phyloP scores from a whole-genome alignment of 1,140 invertebrate species.

The Neotoxoptera formosana region DNA sequence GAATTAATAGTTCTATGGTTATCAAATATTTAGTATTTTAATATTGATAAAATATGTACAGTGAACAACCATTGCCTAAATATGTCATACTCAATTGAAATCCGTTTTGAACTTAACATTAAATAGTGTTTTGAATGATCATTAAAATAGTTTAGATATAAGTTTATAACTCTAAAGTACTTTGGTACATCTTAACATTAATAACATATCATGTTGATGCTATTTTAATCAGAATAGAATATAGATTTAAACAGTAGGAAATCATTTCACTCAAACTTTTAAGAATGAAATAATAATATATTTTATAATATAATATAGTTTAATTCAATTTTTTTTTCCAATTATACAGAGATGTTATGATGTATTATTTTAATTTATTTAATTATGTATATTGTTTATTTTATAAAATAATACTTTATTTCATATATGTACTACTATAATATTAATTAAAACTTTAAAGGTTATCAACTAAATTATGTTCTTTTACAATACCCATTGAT shows the following conservation, averaged over 20 bases:
- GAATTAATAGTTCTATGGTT: not conserved
- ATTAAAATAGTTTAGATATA: not conserved
- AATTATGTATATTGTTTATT: not conserved
- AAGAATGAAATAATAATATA: not conserved
- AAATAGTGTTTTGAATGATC: not conserved
- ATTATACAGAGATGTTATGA: not conserved
- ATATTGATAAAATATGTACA: not conserved
- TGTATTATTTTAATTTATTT: not conserved
- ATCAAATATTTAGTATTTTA: not conserved
- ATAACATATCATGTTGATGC: not conserved
- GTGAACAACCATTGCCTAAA: not conserved
- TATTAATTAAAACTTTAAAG: not conserved
- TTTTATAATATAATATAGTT: not conserved
- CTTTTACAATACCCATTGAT: not conserved
- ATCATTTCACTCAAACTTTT: not conserved
- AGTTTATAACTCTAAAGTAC: not conserved
- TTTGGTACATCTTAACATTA: not conserved
- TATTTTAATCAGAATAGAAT: not conserved
- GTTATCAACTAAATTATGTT: not conserved
- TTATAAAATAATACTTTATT: not conserved
- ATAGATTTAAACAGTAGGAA: not conserved
- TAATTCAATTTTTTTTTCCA: not conserved
- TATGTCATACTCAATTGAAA: not conserved
- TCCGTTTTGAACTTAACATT: not conserved
- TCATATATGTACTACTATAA: not conserved